These are phyloP conservation scores for Battus philenor DNA, from an alignment of 1,140 invertebrate genomes.

Conservation along the genomic window DNA sequence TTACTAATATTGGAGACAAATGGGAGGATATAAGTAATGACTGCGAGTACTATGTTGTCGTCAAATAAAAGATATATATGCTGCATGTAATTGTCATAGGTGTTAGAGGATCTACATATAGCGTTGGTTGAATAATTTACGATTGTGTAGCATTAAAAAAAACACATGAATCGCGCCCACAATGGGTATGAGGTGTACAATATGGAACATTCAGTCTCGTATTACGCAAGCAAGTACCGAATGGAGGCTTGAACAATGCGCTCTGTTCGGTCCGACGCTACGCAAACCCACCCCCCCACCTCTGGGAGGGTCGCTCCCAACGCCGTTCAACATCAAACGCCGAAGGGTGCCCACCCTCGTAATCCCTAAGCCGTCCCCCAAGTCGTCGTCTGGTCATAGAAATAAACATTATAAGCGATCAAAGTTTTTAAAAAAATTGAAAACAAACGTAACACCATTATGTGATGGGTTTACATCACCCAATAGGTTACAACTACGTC, in stretches of 20 bases:
- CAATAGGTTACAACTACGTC: not conserved
- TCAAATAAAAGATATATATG: no score
- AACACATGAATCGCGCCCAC: no score
- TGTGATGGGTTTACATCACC: not conserved
- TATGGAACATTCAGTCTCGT: no score
- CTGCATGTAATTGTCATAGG: no score
- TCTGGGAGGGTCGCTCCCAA: not conserved
- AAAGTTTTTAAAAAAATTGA: constrained; percentile 12
- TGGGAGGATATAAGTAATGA: no score
- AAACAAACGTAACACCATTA: not conserved
- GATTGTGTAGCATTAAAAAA: no score
- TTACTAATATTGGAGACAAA: no score
- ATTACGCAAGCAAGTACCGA: no score
- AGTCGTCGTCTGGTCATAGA: constrained; percentile 10
- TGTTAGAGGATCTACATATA: no score
- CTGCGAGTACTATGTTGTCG: no score
- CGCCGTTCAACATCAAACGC: constrained; percentile 26
- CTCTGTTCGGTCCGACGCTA: constrained; percentile 17
- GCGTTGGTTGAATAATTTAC: no score
- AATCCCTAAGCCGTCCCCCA: constrained; percentile 11
- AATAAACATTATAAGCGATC: constrained; percentile 14
- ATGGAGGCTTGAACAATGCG: constrained; percentile 36
- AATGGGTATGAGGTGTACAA: no score
- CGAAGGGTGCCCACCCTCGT: constrained; percentile 5
- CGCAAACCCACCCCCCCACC: not conserved